Conservation (phyloP, 2,888 invertebrate species). For the Ptychoptera albimana region DNA sequence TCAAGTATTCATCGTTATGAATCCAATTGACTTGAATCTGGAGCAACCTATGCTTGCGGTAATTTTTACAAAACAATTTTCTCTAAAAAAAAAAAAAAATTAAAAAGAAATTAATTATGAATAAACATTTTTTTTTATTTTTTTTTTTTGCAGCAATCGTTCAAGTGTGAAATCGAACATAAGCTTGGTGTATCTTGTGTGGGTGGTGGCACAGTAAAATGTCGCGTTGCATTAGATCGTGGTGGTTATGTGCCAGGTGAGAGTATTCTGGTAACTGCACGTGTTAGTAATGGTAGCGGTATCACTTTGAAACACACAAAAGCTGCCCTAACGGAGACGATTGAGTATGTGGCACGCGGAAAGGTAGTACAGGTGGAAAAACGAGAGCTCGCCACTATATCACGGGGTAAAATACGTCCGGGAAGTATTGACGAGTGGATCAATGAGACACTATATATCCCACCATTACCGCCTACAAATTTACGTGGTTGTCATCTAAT, state of each 20-base stretch:
- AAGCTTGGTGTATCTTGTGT: constrained; percentile 77
- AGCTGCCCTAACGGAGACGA: constrained; percentile 75
- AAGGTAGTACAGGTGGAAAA: constrained; percentile 78
- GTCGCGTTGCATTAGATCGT: constrained; percentile 72
- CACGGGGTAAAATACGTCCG: constrained; percentile 65
- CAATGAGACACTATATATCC: constrained; percentile 78
- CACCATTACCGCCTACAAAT: constrained; percentile 87
- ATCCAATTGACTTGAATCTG: constrained; percentile 81
- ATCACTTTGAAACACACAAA: constrained; percentile 72
- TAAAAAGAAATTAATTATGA: too few species aligned
- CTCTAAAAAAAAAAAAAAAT: constrained; percentile 1
- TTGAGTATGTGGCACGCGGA: constrained; percentile 74
- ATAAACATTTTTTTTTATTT: constrained; percentile 17
- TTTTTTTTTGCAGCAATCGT: constrained; percentile 56
- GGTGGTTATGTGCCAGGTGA: constrained; percentile 93
- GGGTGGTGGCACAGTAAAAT: constrained; percentile 73
- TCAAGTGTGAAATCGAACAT: constrained; percentile 83
- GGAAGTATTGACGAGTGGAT: constrained; percentile 74
- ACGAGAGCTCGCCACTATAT: constrained; percentile 62
- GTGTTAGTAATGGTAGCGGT: constrained; percentile 69
- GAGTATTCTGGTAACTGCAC: constrained; percentile 73
- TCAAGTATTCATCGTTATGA: constrained; percentile 95
- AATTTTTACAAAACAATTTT: constrained; percentile 25
- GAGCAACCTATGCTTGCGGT: constrained; percentile 79
- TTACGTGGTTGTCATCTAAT: constrained; percentile 87